A percentile compares a stretch with the other conserved stretches of the same genome.
These are phyloP conservation scores for Lepidochrysops patricia DNA, from an alignment of 2,888 invertebrate genomes.

Conservation along the genomic window DNA sequence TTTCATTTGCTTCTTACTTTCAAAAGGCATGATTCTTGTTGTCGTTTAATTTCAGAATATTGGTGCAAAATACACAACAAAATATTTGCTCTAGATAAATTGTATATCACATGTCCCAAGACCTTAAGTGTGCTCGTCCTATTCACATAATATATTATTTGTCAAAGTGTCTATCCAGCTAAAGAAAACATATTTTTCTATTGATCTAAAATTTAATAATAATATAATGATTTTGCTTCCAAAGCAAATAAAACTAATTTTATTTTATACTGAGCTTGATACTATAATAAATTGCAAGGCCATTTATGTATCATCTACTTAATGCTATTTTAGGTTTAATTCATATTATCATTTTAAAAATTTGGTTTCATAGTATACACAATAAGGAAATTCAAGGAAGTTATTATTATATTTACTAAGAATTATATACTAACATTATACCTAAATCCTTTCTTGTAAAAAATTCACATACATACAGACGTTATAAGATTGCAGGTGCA, in stretches of 20 bases:
- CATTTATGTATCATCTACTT: too few species aligned
- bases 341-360: too few species aligned
- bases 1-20: not conserved
- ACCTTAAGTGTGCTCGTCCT: not conserved
- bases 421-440: too few species aligned
- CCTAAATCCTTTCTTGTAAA: too few species aligned
- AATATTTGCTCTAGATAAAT: too few species aligned
- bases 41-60: not conserved
- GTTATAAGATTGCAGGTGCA: too few species aligned
- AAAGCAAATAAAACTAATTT: slow-evolving; percentile 3
- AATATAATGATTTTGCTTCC: not conserved
- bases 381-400: too few species aligned
- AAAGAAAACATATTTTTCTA: not conserved
- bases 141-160: not conserved
- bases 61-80: not conserved
- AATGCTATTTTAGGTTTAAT: too few species aligned
- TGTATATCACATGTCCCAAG: too few species aligned
- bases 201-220: not conserved
- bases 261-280: not conserved
- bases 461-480: too few species aligned
- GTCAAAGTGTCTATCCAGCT: not conserved
- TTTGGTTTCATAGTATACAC: too few species aligned
- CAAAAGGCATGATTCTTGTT: not conserved
- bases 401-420: too few species aligned
- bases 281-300: not conserved